These are phyloP conservation scores for Pica pica DNA, from an alignment of 2,113 vertebrate species.

Conservation along the genomic window DNA sequence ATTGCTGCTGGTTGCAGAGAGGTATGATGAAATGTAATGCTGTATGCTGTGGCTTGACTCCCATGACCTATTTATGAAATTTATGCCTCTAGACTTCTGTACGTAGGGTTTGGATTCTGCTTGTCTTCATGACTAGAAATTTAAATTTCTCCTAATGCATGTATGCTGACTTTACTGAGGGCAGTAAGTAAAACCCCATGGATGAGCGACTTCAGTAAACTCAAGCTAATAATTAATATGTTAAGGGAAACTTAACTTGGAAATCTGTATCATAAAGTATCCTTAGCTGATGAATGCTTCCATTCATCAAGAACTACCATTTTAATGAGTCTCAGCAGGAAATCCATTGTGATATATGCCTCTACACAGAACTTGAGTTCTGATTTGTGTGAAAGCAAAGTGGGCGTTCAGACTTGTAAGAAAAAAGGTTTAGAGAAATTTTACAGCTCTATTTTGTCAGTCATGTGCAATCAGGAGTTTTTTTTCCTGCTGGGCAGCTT, in stretches of 20 bases:
- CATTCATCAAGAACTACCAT: constrained; percentile 37
- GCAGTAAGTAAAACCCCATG: neutral
- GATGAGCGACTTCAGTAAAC: neutral
- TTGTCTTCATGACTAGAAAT: constrained; percentile 5
- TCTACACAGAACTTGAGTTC: neutral
- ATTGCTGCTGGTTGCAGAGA: neutral
- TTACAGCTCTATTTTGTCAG: neutral
- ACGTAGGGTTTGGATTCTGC: neutral
- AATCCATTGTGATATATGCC: constrained; percentile 35
- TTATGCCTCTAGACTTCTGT: constrained; percentile 7
- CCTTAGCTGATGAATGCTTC: constrained; percentile 21
- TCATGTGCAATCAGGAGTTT: neutral
- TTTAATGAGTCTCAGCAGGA: constrained; percentile 27
- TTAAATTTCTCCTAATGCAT: neutral
- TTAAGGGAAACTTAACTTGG: neutral
- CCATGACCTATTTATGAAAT: constrained; percentile 2
- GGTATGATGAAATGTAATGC: neutral
- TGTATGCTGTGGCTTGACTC: neutral
- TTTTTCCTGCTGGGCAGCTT: neutral
- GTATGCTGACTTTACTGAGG: neutral
- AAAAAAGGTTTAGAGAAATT: neutral
- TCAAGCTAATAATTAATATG: constrained; percentile 10
- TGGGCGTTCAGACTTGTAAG: neutral
- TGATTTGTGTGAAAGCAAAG: neutral
- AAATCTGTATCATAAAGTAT: neutral